phyloP scores from a whole-genome alignment of 2,888 invertebrate species.

The Hydroisotoma schaefferi region DNA sequence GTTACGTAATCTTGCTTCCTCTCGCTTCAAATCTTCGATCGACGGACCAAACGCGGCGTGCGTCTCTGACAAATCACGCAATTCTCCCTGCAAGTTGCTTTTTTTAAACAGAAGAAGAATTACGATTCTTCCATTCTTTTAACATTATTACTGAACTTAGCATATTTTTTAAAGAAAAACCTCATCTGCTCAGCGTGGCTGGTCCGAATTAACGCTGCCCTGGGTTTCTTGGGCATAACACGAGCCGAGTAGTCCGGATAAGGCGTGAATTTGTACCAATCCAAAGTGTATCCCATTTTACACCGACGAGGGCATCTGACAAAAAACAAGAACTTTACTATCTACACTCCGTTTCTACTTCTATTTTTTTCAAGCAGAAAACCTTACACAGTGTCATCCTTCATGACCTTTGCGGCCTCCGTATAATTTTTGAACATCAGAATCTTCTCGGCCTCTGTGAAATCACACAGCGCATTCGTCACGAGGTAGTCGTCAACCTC shows the following conservation, averaged over 20 bases:
- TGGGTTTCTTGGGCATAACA: constrained; percentile 6
- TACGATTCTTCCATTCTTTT: too few relatives aligned
- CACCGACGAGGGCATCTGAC: constrained; percentile 26
- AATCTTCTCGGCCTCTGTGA: constrained; percentile 66
- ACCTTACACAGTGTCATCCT: constrained; percentile 4
- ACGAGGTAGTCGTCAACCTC: constrained; percentile 70
- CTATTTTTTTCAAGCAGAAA: not conserved
- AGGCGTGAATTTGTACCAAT: constrained; percentile 40
- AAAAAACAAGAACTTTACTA: not conserved
- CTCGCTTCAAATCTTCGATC: constrained; percentile 5
- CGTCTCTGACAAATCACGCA: constrained; percentile 11
- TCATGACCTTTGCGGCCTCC: constrained; percentile 67
- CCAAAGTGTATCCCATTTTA: constrained; percentile 30
- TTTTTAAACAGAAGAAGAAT: not conserved
- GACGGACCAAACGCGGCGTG: constrained; percentile 14
- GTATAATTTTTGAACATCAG: constrained; percentile 69
- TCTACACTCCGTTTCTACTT: not conserved
- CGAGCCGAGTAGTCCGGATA: constrained; percentile 34
- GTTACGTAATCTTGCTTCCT: constrained; percentile 14
- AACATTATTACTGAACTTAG: not conserved
- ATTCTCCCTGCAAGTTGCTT: constrained; percentile 17
- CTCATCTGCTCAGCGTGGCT: constrained; percentile 17
- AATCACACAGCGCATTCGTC: constrained; percentile 81
- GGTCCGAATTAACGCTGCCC: constrained; percentile 20
- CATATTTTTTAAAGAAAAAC: constrained; percentile 10